Base-by-base conservation (phyloP, 2,888 invertebrate genomes). In the Emmelina monodactyla region DNA sequence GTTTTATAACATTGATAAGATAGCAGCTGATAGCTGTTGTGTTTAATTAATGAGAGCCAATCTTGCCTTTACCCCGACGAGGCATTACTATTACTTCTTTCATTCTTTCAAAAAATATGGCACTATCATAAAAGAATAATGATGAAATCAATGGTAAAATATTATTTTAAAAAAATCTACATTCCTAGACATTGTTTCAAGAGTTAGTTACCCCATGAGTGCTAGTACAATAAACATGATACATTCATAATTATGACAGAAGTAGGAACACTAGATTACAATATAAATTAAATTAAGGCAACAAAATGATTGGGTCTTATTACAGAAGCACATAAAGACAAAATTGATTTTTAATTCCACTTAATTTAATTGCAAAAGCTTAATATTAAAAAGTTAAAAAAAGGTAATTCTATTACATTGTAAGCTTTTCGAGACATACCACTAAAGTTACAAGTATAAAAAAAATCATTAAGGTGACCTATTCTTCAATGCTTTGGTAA, bases 291-390 rank as follows among this genome's bases (percentile, higher is more conserved):
- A n/a, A n/a, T n/a, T n/a, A n/a, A n/a, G n/a, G n/a, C n/a, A n/a
- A 25, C 11, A 25, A 25, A 25, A 3, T 25, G 25, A 25, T 25
- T 25, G 25, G 25, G 25, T 25, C 25, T 25, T 25, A 25, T 25
- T 25, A 25, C 25, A 7, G 9, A 25, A 7, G 25, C 25, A 25
- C 11, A 25, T 25, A 4, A 3, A 19, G 5, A 19, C 19, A n/a
- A n/a, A n/a, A 25, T n/a, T 25, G 6, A 25, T 25, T 25, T 25
- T 25, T 25, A 11, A 25, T 25, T 25, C 9, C 4, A 4, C 25
- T 25, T 25, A 25, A 25, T 11, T 25, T n/a, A 25, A 25, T 11
- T 25, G 25, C 25, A 10, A 25, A 25, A 25, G 25, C 25, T n/a
- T 25, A 11, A 25, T 25, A 25, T n/a, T 25, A 25, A 25, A 10